Evolutionary conservation across 2,797 vertebrate genomes (phyloP).

Genomic region (Cyprinodon diabolis): DNA sequence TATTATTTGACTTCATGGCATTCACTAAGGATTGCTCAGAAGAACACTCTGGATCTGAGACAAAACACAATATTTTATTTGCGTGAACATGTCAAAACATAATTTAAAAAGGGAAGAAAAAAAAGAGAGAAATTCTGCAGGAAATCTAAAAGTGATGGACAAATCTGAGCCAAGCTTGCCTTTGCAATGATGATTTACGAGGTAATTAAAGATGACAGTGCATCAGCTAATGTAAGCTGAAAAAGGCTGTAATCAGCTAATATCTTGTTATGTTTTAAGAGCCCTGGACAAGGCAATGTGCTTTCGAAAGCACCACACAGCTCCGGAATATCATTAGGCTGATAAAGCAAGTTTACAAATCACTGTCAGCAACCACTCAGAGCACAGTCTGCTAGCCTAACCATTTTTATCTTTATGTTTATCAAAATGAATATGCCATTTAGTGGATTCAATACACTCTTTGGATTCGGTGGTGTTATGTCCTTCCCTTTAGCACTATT

Average conservation of each 20-base stretch:
- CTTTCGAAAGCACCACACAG: not conserved
- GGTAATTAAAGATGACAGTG: not conserved
- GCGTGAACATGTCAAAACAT: not conserved
- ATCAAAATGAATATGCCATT: not conserved
- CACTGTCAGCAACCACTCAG: not conserved
- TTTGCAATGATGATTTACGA: not conserved
- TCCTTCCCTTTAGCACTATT: constrained; percentile 28
- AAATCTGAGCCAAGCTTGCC: constrained; percentile 1
- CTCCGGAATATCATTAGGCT: not conserved
- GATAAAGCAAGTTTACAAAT: constrained; percentile 3
- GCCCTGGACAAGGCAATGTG: not conserved
- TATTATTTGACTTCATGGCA: not conserved
- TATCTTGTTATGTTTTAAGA: constrained; percentile 7
- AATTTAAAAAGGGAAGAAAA: not conserved
- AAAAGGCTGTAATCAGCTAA: constrained; percentile 7
- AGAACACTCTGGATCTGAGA: not conserved
- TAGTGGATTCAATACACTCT: not conserved
- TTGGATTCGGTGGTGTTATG: constrained; percentile 19
- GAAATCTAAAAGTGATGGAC: not conserved
- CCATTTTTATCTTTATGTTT: not conserved
- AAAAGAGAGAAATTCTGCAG: not conserved
- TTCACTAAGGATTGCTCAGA: not conserved
- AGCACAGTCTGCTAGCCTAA: not conserved
- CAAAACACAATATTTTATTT: not conserved
- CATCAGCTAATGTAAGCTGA: not conserved